Evolutionary conservation across 2,888 invertebrate species (phyloP).

Genomic region (Apodemia duryi): DNA sequence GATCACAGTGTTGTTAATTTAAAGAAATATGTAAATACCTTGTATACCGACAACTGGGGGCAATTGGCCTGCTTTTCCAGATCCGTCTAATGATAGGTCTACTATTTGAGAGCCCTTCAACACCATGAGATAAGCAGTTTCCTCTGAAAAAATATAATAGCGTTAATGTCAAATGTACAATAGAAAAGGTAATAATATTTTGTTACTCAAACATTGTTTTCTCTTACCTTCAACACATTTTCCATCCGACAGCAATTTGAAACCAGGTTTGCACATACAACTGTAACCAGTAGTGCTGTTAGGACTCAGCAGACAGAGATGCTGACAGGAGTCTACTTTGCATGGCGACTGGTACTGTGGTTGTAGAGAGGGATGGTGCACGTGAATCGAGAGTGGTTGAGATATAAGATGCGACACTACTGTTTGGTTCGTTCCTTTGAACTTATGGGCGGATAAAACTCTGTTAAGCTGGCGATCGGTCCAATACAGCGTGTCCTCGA

Average conservation of each 20-base stretch:
- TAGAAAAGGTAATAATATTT: slow-evolving; percentile 2
- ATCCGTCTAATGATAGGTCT: slow-evolving; percentile 88
- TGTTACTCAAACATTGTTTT: not conserved
- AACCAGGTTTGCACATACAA: slow-evolving; percentile 96
- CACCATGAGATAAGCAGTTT: slow-evolving; percentile 93
- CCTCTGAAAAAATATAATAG: slow-evolving; percentile 77
- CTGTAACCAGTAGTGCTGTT: slow-evolving; percentile 83
- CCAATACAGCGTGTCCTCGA: slow-evolving; percentile 98
- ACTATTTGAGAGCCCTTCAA: slow-evolving; percentile 94
- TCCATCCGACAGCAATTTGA: slow-evolving; percentile 82
- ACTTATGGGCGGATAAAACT: slow-evolving; percentile 94
- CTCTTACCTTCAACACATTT: slow-evolving; percentile 82
- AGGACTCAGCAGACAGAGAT: slow-evolving; percentile 95
- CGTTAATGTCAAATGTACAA: not conserved
- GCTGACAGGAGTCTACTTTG: slow-evolving; percentile 83
- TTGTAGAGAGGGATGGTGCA: slow-evolving; percentile 96
- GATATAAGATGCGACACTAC: slow-evolving; percentile 96
- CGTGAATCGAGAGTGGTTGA: slow-evolving; percentile 96
- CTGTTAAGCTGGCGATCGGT: slow-evolving; percentile 96
- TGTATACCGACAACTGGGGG: slow-evolving; percentile 92
- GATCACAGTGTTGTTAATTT: not conserved
- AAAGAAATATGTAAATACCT: slow-evolving; percentile 45
- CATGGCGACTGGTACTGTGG: slow-evolving; percentile 90
- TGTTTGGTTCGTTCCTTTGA: slow-evolving; percentile 93
- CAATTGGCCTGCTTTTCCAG: slow-evolving; percentile 87